Base-by-base conservation (phyloP, 2,113 vertebrate genomes). In the Microtus montanus region DNA sequence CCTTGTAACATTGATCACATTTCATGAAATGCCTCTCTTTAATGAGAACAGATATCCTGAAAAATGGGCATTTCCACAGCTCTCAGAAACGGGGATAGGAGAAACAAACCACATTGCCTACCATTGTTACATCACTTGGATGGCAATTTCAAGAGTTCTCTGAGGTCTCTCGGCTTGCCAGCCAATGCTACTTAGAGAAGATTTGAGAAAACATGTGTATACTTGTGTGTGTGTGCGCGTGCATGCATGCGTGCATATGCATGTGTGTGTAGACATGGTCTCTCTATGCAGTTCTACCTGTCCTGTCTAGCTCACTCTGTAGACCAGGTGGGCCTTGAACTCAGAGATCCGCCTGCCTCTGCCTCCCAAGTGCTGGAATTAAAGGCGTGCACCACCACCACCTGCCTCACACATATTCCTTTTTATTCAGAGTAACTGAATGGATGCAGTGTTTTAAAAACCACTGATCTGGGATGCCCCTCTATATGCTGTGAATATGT, bases 21-120 rank as follows among this genome's bases (percentile, higher is more conserved):
- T 95, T 95, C 91, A 96, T 92, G 89, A 96, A 96, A 93, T 74
- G 90, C 73, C 73, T 91, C 20, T 44, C 63, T 86, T 93, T 88
- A 93, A 93, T 41, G 61, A 93, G 86, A 92, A 95, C 73, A 93
- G 93, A 88, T 89, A 87, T 86, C 68, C 74, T 47, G 61, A 75
- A 93, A 91, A 92, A 88, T 5, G 78, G 77, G 35, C 44, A 68
- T 91, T 73, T 74, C 35, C 61, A 82, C 47, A 73, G 71, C 33
- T 38, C 61, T 77, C n/a, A 15, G 77, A 41, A 49, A 83, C 4
- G 49, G 68, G 52, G 63, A 47, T 1, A 22, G 30, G 38, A 44
- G 52, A 95, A 77, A 41, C 26, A 87, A 75, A 87, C 14, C 70
- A 7, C 3, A 17, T 3, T 22, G 44, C 52, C 38, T 74, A 19